Evolutionary conservation across 2,113 vertebrate genomes (phyloP), one percentile per base, ranked within the genome.

Genomic region (Plestiodon gilberti): DNA sequence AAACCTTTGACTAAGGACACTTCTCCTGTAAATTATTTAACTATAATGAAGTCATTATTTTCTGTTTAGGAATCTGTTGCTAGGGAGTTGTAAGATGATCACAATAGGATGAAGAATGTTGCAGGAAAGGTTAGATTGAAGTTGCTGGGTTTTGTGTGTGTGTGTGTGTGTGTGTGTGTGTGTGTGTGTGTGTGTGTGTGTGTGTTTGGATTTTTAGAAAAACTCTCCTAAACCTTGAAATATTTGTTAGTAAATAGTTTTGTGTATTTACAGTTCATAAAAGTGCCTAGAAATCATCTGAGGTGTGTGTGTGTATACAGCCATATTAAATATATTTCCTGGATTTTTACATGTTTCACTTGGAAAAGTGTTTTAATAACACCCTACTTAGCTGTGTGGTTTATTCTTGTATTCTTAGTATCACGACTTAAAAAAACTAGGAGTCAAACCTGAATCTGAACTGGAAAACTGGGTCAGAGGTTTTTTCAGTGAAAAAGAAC

Each of bases 341-440:
- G 82, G 88, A 22, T 75, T 0, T 0, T 83, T 73, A 87, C 88
- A 88, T 65, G 64, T 0, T 0, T 81, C 59, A 84, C 87, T 20
- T 91, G 48, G 89, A 88, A 87, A 91, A 22, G 55, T 94, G 89
- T 91, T 94, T 94, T 94, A 94, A 95, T 95, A 78, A 88, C 76
- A 91, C 2, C 33, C 88, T 90, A 84, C 59, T 78, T 81, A 52
- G 86, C 84, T 35, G 4, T 1, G n/a, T 94, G 90, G 79, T 82
- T 90, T 86, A 71, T 82, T 93, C 89, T 65, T 28, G 13, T 74
- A 84, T 52, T 83, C 30, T 74, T 52, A 79, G 33, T 22, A n/a
- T 80, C 15, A 35, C 59, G 77, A 5, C 8, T 59, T 69, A n/a
- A 35, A 33, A 52, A 22, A n/a, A 67, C 4, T 52, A 25, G 3